These are phyloP conservation scores for Scarus forsteni DNA, from an alignment of 2,797 vertebrate genomes.

Conservation along the genomic window DNA sequence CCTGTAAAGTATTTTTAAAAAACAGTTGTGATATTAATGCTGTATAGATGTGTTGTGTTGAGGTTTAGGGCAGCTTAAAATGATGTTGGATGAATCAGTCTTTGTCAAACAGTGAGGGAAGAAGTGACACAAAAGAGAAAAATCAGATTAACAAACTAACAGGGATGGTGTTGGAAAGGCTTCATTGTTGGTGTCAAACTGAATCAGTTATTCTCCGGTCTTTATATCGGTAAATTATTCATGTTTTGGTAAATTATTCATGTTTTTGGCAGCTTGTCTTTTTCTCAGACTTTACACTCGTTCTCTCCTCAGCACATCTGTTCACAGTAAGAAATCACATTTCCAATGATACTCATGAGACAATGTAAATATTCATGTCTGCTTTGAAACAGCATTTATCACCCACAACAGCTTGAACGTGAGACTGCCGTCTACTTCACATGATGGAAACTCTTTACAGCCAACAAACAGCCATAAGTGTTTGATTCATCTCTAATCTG, in stretches of 20 bases:
- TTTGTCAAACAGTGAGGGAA: too few species aligned
- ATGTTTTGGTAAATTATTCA: not conserved
- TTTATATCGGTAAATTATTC: not conserved
- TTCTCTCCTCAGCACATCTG: slow-evolving; percentile 43
- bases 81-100: too few species aligned
- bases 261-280: slow-evolving; percentile 14
- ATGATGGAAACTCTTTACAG: slow-evolving; percentile 17
- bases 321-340: slow-evolving; percentile 12
- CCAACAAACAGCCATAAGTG: slow-evolving; percentile 23
- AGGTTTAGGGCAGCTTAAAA: too few species aligned
- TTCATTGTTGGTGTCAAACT: too few species aligned
- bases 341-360: slow-evolving; percentile 18
- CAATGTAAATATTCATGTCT: slow-evolving; percentile 40
- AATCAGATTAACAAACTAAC: too few species aligned
- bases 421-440: slow-evolving; percentile 25
- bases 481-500: slow-evolving; percentile 22
- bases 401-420: slow-evolving; percentile 34
- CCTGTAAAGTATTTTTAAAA: too few species aligned
- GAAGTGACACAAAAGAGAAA: too few species aligned
- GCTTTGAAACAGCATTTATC: slow-evolving; percentile 36
- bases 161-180: too few species aligned
- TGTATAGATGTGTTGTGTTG: too few species aligned
- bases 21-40: too few species aligned
- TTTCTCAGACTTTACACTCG: slow-evolving; percentile 12
- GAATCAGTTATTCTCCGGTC: too few species aligned